Evolutionary conservation across 2,113 vertebrate genomes (phyloP), one percentile per base, ranked within the genome.

Genomic region (Petrocephalus zakoni): DNA sequence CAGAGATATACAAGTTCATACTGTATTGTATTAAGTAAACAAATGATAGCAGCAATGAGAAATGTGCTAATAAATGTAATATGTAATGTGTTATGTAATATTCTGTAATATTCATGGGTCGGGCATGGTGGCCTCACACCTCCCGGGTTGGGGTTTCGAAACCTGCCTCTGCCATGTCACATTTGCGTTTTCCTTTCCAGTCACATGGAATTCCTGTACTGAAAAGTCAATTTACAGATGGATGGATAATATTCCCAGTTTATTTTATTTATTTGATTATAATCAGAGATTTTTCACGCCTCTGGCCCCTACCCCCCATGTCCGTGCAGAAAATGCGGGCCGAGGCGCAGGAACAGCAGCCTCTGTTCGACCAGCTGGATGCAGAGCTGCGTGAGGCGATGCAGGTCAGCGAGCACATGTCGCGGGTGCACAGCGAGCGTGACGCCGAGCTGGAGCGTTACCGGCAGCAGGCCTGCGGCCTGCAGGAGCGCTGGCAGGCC

Each of bases 401-500:
- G 11, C 92, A 94, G 0, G 97, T 98, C 46, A 97, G 97, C 0
- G 95, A 97, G 90, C 95, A 95, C 72, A 96, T 99, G 96, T 94
- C 96, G 3, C 94, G 95, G 21, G 94, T 96, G 2, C 98, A 99
- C 90, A 96, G 95, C 0, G 98, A 99, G 93, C 95, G 97, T 0
- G 98, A 99, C 0, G 91, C 94, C 0, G 98, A 99, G 93, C 95
- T 99, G 88, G 98, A 98, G 7, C 96, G 96, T 85, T 99, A 97
- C 95, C 96, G 95, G 0, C 97, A 97, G 92, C 94, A 94, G 0
- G 95, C 96, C 6, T 91, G 95, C 1, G 93, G 93, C 64, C 95
- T 99, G 64, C 96, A 97, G 91, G 97, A 99, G 91, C 97, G 98
- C 93, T 99, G 98, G 98, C 97, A 95, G 87, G 97, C 96, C 0